Evolutionary conservation across 2,888 invertebrate species (phyloP).

Genomic region (Nomada fabriciana): DNA sequence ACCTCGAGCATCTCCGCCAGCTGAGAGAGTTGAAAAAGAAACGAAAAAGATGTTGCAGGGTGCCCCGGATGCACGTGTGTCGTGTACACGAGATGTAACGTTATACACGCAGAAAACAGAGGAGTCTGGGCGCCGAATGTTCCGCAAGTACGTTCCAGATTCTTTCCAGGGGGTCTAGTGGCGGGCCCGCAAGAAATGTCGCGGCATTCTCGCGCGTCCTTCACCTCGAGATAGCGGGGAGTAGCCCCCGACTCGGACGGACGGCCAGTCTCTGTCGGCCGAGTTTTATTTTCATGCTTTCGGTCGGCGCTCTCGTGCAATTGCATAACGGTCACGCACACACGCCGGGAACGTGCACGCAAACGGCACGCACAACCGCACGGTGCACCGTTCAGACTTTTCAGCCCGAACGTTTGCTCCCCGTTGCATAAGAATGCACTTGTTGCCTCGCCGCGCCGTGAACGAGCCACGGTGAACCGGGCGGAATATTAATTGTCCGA

Average conservation of each 20-base stretch:
- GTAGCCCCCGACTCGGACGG: slow-evolving; percentile 21
- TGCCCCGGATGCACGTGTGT: no score
- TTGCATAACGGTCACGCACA: slow-evolving; percentile 76
- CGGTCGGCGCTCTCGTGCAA: slow-evolving; percentile 70
- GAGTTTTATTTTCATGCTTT: slow-evolving; percentile 74
- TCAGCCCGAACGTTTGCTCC: slow-evolving; percentile 37
- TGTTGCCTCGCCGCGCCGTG: slow-evolving; percentile 11
- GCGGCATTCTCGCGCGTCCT: slow-evolving; percentile 71
- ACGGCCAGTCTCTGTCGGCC: slow-evolving; percentile 24
- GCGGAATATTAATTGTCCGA: slow-evolving; percentile 7
- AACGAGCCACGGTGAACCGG: neutral
- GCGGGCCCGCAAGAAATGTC: slow-evolving; percentile 48
- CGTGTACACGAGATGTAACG: neutral
- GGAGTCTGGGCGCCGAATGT: slow-evolving; percentile 3
- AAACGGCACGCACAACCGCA: slow-evolving; percentile 21
- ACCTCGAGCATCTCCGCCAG: slow-evolving; percentile 2
- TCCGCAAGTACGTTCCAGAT: slow-evolving; percentile 38
- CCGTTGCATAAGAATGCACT: slow-evolving; percentile 61
- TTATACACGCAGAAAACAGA: neutral
- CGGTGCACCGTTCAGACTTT: slow-evolving; percentile 36
- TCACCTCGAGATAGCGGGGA: slow-evolving; percentile 68
- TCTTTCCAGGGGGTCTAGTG: slow-evolving; percentile 32
- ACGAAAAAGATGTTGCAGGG: no score
- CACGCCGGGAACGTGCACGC: slow-evolving; percentile 38
- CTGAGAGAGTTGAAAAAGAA: neutral